A percentile compares a stretch with the other conserved stretches of the same genome.
Evolutionary conservation across 2,113 vertebrate species (phyloP).

Genomic region (Phaethon lepturus): DNA sequence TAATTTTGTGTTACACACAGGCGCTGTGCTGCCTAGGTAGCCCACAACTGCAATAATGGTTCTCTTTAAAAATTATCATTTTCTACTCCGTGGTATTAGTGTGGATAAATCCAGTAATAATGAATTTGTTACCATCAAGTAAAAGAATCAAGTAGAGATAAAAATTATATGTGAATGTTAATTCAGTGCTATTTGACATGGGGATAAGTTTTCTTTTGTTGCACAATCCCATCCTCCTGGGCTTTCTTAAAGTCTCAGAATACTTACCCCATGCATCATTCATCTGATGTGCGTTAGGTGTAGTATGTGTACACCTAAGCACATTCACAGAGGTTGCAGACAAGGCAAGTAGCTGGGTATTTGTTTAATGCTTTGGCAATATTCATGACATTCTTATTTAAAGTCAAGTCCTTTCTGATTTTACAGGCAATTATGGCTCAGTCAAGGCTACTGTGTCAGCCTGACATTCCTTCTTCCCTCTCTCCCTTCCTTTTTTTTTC

Average conservation of each 20-base stretch:
- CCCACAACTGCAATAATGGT: background rate
- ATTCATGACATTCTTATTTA: background rate
- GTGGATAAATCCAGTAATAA: background rate
- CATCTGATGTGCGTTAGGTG: rapidly evolving
- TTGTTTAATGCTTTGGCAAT: constrained; percentile 20
- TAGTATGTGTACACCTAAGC: background rate
- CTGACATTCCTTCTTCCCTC: background rate
- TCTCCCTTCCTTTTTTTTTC: background rate
- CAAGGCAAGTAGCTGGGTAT: background rate
- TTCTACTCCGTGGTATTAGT: background rate
- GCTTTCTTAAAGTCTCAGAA: background rate
- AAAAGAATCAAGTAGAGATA: background rate
- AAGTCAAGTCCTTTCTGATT: constrained; percentile 20
- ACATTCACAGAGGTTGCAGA: background rate
- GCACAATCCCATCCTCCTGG: background rate
- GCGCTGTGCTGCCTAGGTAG: background rate
- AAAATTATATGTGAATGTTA: background rate
- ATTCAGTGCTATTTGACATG: background rate
- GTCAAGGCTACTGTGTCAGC: background rate
- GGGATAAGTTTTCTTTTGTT: background rate
- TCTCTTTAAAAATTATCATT: background rate
- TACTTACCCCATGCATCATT: background rate
- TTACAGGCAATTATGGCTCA: constrained; percentile 13
- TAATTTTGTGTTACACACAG: background rate
- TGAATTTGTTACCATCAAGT: background rate